Evolutionary conservation across 2,888 invertebrate genomes (phyloP), one percentile per base, ranked within the genome.

Genomic region (Pyrochroa serraticornis): DNA sequence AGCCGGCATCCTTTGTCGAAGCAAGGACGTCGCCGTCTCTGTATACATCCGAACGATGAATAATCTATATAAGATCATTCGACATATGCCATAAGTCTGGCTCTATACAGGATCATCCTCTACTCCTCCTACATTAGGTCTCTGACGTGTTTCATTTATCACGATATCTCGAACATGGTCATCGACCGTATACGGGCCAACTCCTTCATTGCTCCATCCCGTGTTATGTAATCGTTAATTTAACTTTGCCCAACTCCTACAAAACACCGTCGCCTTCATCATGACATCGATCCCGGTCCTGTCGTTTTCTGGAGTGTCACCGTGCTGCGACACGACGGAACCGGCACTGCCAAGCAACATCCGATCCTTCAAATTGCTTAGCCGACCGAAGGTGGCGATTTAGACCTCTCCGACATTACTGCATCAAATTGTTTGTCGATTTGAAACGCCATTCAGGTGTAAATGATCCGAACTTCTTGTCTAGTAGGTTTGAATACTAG

Each of bases 201-300:
- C 37, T 52, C 52, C 22, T 51, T 41, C 10, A n/a, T 22, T 34
- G 14, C 33, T 46, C 55, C 42, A 48, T 34, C 42, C 33, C 48
- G 43, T 55, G 47, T 48, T 43, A 34, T 48, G 55, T 55, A 37
- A 48, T 55, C 55, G 55, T 55, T 55, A 55, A 55, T 55, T 55
- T 55, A 55, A 55, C 55, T 55, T 55, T 48, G 55, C 31, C 41
- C 9, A 42, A 47, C 37, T 46, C 34, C 44, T 30, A 32, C 52
- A n/a, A 45, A 52, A 45, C 46, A 47, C 9, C 39, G 53, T 38
- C 52, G 45, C 53, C 41, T 41, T 8, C 46, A 35, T 41, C 47
- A 46, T 22, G 49, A 10, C 34, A 45, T 52, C 52, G 52, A 52
- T 52, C 45, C 38, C 42, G 22, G 33, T 10, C 31, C 22, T 14